Percentiles rank a stretch among this genome's conserved stretches.
Conservation (phyloP, 2,888 invertebrate genomes). For the Iphiclides podalirius region DNA sequence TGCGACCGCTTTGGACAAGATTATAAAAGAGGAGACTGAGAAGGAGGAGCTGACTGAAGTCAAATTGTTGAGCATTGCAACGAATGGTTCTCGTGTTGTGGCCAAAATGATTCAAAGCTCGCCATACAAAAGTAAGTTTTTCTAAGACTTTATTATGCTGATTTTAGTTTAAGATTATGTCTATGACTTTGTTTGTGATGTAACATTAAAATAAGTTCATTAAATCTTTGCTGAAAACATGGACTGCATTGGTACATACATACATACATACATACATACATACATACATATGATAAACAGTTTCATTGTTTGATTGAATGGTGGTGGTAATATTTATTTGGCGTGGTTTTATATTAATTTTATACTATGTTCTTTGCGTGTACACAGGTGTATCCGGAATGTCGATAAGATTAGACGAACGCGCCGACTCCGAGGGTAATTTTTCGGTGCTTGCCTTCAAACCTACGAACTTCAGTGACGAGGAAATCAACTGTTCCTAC, state of each 20-base stretch:
- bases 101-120: conserved; percentile 91
- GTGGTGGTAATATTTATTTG: too few relatives aligned
- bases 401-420: conserved; percentile 92
- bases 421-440: conserved; percentile 98
- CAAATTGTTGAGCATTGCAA: conserved; percentile 84
- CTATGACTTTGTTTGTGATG: too few relatives aligned
- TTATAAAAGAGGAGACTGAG: conserved; percentile 80
- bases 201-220: too few relatives aligned
- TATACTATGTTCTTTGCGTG: too few relatives aligned
- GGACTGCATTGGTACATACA: too few relatives aligned
- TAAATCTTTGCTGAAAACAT: too few relatives aligned
- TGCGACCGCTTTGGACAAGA: conserved; percentile 89
- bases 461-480: conserved; percentile 66
- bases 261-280: too few relatives aligned
- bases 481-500: conserved; percentile 82
- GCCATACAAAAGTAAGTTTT: conserved; percentile 91
- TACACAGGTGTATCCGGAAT: conserved; percentile 98
- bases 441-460: conserved; percentile 93
- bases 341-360: too few relatives aligned
- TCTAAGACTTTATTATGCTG: too few relatives aligned
- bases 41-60: conserved; percentile 77
- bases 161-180: too few relatives aligned
- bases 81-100: conserved; percentile 93
- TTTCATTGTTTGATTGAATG: too few relatives aligned
- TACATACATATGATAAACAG: too few relatives aligned